phyloP scores from a whole-genome alignment of 2,888 invertebrate species.

The Scaptomyza tumidula region DNA sequence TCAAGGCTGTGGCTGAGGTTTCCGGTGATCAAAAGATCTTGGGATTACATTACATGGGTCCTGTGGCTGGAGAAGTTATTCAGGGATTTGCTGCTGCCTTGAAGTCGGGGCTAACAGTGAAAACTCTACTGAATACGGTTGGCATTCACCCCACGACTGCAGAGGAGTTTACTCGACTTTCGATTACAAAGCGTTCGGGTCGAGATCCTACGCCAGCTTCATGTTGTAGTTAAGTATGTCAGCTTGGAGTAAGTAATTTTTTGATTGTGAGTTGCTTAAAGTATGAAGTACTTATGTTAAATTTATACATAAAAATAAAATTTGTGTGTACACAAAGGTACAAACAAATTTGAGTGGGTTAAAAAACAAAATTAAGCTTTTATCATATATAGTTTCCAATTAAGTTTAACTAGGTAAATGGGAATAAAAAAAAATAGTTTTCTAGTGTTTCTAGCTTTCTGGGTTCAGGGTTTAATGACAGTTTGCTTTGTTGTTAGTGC shows the following conservation, averaged over 20 bases:
- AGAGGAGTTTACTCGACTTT: constrained; percentile 95
- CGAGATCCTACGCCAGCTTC: constrained; percentile 94
- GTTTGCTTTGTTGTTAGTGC: background rate
- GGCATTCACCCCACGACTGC: constrained; percentile 97
- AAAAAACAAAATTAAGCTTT: too few relatives aligned
- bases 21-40: constrained; percentile 90
- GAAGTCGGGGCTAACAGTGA: constrained; percentile 93
- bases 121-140: constrained; percentile 90
- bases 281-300: background rate
- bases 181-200: constrained; percentile 96
- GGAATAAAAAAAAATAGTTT: too few relatives aligned
- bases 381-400: too few relatives aligned
- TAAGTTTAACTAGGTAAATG: too few relatives aligned
- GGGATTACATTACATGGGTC: constrained; percentile 95
- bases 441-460: too few relatives aligned
- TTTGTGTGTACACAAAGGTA: background rate
- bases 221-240: constrained; percentile 93
- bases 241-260: background rate
- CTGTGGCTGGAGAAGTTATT: constrained; percentile 95
- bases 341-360: too few relatives aligned
- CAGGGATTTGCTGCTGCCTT: constrained; percentile 96
- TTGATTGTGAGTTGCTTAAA: background rate
- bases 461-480: background rate
- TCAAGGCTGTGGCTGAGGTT: constrained; percentile 91
- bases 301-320: background rate